These are phyloP conservation scores for Piaya cayana DNA, from an alignment of 2,113 vertebrate genomes.

Conservation along the genomic window DNA sequence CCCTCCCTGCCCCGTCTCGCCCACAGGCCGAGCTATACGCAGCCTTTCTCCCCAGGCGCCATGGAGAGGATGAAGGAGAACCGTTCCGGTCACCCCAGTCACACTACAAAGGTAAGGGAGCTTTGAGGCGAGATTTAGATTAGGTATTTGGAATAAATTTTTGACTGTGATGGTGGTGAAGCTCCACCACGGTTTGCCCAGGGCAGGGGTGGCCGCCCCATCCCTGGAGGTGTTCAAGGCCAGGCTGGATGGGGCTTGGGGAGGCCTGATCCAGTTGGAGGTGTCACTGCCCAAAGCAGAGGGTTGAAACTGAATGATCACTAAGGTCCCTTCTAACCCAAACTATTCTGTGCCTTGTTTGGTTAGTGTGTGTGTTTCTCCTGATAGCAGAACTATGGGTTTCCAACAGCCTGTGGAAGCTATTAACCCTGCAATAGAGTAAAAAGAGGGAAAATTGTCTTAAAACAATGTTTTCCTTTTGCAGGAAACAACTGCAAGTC, in stretches of 20 bases:
- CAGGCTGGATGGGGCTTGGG: too few relatives aligned
- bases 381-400: accelerated
- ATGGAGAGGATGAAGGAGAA: constrained; percentile 80
- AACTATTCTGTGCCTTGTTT: accelerated
- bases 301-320: too few relatives aligned
- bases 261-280: too few relatives aligned
- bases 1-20: accelerated
- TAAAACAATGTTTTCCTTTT: accelerated
- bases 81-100: neutral
- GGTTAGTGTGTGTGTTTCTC: accelerated
- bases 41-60: neutral
- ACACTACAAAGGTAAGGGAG: constrained; percentile 59
- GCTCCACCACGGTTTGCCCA: too few relatives aligned
- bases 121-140: too few relatives aligned
- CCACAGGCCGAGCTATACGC: neutral
- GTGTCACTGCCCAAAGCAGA: too few relatives aligned
- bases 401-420: accelerated
- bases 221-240: too few relatives aligned
- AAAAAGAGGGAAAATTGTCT: accelerated
- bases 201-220: too few relatives aligned
- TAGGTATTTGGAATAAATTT: too few relatives aligned
- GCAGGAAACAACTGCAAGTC: accelerated
- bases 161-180: too few relatives aligned
- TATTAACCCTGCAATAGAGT: too few relatives aligned
- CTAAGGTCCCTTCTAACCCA: too few relatives aligned